Conservation (phyloP, 2,888 invertebrate species). For the Ethmia dodecea region DNA sequence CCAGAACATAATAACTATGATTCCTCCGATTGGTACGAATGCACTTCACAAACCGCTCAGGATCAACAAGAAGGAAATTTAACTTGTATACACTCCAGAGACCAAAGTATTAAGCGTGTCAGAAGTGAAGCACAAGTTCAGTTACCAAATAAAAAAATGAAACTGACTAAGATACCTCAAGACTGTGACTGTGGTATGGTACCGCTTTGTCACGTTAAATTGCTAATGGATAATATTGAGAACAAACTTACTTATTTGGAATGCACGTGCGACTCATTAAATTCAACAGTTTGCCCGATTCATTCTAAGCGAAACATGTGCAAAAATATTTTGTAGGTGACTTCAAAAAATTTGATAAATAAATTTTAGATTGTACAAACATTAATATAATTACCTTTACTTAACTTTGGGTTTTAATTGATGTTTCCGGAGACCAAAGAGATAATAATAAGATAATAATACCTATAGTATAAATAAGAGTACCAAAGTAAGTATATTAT, state of each 20-base stretch:
- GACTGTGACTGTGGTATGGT: slow-evolving; percentile 54
- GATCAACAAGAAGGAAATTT: slow-evolving; percentile 5
- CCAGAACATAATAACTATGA: slow-evolving; percentile 21
- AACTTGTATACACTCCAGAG: no score
- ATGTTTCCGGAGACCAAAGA: no score
- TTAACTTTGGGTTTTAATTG: no score
- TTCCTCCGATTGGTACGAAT: slow-evolving; percentile 28
- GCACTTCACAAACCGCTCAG: slow-evolving; percentile 10
- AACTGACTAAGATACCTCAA: slow-evolving; percentile 7
- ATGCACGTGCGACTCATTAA: slow-evolving; percentile 58
- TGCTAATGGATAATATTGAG: slow-evolving; percentile 62
- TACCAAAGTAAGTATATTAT: no score
- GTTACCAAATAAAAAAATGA: slow-evolving; percentile 13
- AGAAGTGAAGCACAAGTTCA: slow-evolving; percentile 19
- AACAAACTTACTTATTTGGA: slow-evolving; percentile 43
- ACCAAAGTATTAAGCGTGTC: no score
- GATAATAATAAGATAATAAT: no score
- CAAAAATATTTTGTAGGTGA: no score
- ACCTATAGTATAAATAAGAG: no score
- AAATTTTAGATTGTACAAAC: no score
- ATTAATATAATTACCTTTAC: no score
- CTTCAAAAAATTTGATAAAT: no score
- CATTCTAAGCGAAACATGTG: slow-evolving; percentile 32
- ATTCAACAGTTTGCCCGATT: slow-evolving; percentile 50
- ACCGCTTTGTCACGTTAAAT: slow-evolving; percentile 65